Base-by-base conservation (phyloP, 2,888 invertebrate genomes). In the Hymenopus coronatus region DNA sequence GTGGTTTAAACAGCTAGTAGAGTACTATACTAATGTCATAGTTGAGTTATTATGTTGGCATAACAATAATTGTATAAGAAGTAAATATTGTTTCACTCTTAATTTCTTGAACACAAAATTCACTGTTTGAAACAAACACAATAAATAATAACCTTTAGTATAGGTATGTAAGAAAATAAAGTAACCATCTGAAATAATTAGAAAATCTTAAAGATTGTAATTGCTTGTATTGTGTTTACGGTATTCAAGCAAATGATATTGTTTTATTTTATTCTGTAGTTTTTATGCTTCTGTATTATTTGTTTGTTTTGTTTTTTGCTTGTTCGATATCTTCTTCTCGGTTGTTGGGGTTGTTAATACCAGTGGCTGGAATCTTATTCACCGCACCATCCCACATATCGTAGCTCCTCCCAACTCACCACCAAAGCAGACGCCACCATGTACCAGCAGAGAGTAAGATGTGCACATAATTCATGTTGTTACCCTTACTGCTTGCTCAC, bases 371-470 rank as follows among this genome's bases (percentile, higher is more conserved):
- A 91, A 33, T 89, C 89, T 25, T 88, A 89, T 83, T 87, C 90
- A 88, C 90, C 90, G 70, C 88, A 88, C 84, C 87, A 90, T 83
- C 83, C 89, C 87, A 90, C 88, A 88, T 96, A 96, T 94, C 95
- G 95, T 86, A 85, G 89, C 54, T 89, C 86, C 93, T 95, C 95
- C 93, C 54, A 70, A 70, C 54, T 70, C 54, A 70, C 54, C 54
- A 70, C 54, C 54, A 70, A 70, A 70, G 95, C 95, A 93, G 95
- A 95, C 93, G 96, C 96, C 93, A 70, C 96, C 93, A 94, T 96
- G 92, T 95, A 95, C 92, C 95, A 70, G 25, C 54, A 94, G 94
- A 95, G 95, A 94, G 96, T 96, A 96, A 96, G 96, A 88, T 86
- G 81, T 85, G 89, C 83, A 88, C 88, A 88, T 88, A 88, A 90